Conservation (phyloP, 1,140 invertebrate species). For the Drosophila pectinifera region DNA sequence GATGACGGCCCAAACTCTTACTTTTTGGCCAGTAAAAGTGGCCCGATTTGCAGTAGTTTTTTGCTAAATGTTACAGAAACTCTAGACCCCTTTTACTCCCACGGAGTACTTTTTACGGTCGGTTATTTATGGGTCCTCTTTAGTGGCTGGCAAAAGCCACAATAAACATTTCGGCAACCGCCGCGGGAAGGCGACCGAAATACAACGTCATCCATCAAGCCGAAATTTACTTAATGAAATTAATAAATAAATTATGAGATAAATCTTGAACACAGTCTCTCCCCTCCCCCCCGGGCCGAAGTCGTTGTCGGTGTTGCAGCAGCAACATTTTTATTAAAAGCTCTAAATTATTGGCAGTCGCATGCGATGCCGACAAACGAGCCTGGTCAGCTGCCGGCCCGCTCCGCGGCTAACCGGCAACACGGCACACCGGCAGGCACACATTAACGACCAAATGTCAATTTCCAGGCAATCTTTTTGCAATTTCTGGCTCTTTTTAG, state of each 20-base stretch:
- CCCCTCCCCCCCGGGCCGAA: slow-evolving; percentile 7
- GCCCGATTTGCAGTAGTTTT: not conserved
- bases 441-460: slow-evolving; percentile 81
- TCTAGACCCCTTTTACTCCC: slow-evolving; percentile 21
- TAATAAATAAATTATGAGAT: slow-evolving; percentile 84
- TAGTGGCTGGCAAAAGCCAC: slow-evolving; percentile 47
- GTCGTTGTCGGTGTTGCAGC: slow-evolving; percentile 40
- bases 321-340: slow-evolving; percentile 82
- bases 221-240: slow-evolving; percentile 81
- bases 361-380: slow-evolving; percentile 75
- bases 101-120: slow-evolving; percentile 9
- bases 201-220: slow-evolving; percentile 77
- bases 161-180: slow-evolving; percentile 66
- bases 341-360: slow-evolving; percentile 81
- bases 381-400: slow-evolving; percentile 47
- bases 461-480: slow-evolving; percentile 79
- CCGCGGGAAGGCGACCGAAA: slow-evolving; percentile 45
- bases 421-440: slow-evolving; percentile 25
- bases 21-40: slow-evolving; percentile 12
- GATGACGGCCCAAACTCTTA: slow-evolving; percentile 9
- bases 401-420: slow-evolving; percentile 28
- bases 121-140: slow-evolving; percentile 60
- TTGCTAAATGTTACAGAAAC: not conserved
- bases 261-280: slow-evolving; percentile 67
- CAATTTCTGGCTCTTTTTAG: slow-evolving; percentile 69